phyloP scores from a whole-genome alignment of 2,797 vertebrate species.

The Crocidura indochinensis region DNA sequence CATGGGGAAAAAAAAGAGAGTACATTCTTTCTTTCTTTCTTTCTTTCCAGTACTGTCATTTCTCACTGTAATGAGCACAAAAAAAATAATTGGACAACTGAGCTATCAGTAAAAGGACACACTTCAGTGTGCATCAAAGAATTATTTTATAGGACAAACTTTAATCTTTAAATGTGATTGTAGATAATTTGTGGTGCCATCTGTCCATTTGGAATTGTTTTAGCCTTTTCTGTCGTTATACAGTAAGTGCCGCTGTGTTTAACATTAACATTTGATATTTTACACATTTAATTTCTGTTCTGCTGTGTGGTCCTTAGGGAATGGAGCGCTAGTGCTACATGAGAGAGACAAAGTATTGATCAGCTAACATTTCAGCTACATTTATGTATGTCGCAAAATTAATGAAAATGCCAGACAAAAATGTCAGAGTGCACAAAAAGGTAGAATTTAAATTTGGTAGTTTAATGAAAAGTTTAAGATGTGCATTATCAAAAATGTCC shows the following conservation, averaged over 20 bases:
- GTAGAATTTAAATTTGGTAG: conserved; percentile 93
- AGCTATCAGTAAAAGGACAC: conserved; percentile 95
- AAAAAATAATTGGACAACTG: conserved; percentile 96
- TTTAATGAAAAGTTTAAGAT: conserved; percentile 93
- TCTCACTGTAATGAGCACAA: conserved; percentile 93
- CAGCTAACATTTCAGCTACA: conserved; percentile 97
- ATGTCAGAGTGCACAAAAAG: conserved; percentile 95
- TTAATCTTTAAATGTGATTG: conserved; percentile 96
- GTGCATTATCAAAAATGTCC: conserved; percentile 90
- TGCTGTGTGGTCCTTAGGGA: conserved; percentile 91
- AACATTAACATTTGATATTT: conserved; percentile 97
- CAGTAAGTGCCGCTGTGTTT: conserved; percentile 93
- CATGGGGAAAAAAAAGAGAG: conserved; percentile 13
- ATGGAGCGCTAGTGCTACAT: conserved; percentile 89
- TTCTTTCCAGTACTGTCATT: conserved; percentile 89
- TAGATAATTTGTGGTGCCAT: conserved; percentile 95
- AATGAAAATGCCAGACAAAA: conserved; percentile 97
- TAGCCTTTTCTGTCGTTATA: conserved; percentile 94
- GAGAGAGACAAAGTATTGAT: conserved; percentile 97
- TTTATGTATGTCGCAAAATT: conserved; percentile 94
- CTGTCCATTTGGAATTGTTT: conserved; percentile 94
- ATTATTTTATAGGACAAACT: conserved; percentile 94
- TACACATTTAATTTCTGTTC: conserved; percentile 97
- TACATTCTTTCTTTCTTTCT: conserved; percentile 79
- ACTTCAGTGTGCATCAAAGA: conserved; percentile 92